Evolutionary conservation across 1,140 invertebrate species (phyloP), one percentile per base, ranked within the genome.

Genomic region (Zaprionus ghesquierei): DNA sequence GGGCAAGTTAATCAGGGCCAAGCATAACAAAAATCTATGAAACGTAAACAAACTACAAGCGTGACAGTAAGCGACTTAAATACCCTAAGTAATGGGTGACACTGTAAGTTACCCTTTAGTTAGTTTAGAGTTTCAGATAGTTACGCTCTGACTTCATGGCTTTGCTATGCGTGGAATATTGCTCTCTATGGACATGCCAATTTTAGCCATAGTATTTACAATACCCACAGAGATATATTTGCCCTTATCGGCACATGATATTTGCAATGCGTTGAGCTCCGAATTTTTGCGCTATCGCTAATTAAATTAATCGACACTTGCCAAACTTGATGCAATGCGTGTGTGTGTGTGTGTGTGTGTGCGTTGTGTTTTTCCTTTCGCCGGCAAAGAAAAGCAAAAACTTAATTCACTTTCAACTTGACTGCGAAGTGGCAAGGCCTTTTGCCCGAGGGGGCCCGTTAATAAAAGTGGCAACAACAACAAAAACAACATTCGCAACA

Each of bases 341-440:
- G 51, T 55, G 54, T 59, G 35, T 25, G 9, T 50, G 46, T 54
- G 33, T 51, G 56, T 49, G 15, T 54, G 15, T 18, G 0, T 38
- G 23, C 15, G 66, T 56, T 54, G 29, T 71, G 69, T 72, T 75
- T 54, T 49, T 66, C 58, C 64, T 77, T 75, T 76, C 75, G 66
- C 61, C 58, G 49, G 18, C 53, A 70, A 75, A 77, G 63, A 82
- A 78, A 82, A 78, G 54, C 60, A 69, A 78, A 82, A 82, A 79
- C 69, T 82, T 75, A 82, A 82, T 82, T 82, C 80, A 82, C 79
- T 82, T 82, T 82, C 80, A 82, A 76, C 79, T 81, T 69, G 70
- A 75, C 64, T 68, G 60, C 64, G 61, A 69, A 69, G 65, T 65
- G 60, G 66, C 75, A 75, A 77, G 75, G 75, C 66, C 75, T 69